Percentiles rank a stretch among this genome's conserved stretches.
Evolutionary conservation across 2,113 vertebrate species (phyloP).

Genomic region (Channa maculata): DNA sequence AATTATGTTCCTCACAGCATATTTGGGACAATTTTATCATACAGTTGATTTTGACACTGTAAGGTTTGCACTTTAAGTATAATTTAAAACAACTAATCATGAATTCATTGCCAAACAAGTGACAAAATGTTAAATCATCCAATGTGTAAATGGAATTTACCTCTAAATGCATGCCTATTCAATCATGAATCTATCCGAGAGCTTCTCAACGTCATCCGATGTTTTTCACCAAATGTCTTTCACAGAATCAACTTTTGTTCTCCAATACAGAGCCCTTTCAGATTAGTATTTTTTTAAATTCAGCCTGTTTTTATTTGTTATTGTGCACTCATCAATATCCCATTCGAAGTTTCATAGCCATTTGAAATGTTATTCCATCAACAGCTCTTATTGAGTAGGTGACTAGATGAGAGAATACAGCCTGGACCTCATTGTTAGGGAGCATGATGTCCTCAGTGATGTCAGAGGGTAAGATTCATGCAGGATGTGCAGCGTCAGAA

Average conservation of each 20-base stretch:
- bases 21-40: neutral
- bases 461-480: conserved; percentile 57
- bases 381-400: conserved; percentile 66
- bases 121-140: neutral
- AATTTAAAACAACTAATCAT: neutral
- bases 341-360: conserved; percentile 40
- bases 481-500: conserved; percentile 45
- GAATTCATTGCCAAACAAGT: neutral
- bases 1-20: neutral
- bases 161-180: neutral
- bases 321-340: conserved; percentile 33
- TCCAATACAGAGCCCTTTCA: neutral
- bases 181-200: neutral
- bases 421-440: conserved; percentile 31
- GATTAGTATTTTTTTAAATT: conserved; percentile 28
- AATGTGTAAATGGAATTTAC: neutral
- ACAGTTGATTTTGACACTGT: neutral
- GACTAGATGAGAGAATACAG: conserved; percentile 68
- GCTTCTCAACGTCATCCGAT: neutral
- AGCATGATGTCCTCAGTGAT: conserved; percentile 61
- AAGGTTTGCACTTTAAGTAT: neutral
- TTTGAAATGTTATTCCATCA: conserved; percentile 66
- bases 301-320: conserved; percentile 43
- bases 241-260: neutral
- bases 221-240: conserved; percentile 22